Base-by-base conservation (phyloP, 2,888 invertebrate genomes). In the Galeopsomyia nigrocyanea region DNA sequence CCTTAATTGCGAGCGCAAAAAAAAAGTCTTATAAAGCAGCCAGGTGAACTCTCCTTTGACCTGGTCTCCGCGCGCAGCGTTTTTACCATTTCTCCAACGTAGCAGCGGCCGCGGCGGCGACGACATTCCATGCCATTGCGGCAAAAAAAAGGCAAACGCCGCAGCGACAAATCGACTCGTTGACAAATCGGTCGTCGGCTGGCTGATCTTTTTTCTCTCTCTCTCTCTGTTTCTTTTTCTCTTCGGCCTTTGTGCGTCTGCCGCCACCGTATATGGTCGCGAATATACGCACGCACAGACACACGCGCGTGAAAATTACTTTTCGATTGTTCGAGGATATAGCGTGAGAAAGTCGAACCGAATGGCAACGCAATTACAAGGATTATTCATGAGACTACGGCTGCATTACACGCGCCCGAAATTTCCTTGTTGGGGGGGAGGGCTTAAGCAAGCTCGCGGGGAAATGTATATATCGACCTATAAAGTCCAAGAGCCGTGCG, bases 81-180 rank as follows among this genome's bases (percentile, higher is more conserved):
- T 51, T 56, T 57, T 9, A 19, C 61, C 47, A 17, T 61, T 55
- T 61, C 19, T 49, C 56, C 55, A 21, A 14, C n/a, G 26, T 31
- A 39, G 26, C 57, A 31, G 16, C 56, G 26, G 26, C 57, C n/a
- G 16, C 56, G 26, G n/a, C 39, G 47, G 14, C 47, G 46, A n/a
- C 64, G 63, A 47, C 68, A 68, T 68, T 72, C 68, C 39, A 39
- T 9, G 53, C 50, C 39, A 7, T 39, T 39, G 50, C 47, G 31
- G 51, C 47, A 55, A 46, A 26, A 53, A 69, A 21, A 21, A 47
- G 51, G 31, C 51, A 26, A 47, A 55, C 55, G 61, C 69, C 50
- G 56, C 49, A 39, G 17, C 66, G 73, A 73, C 69, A 73, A 73
- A 73, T 73, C 73, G 73, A 73, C 66, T 69, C 69, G 69, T 66